Evolutionary conservation across 1,140 invertebrate genomes (phyloP).

Genomic region (Drosophila mayri): DNA sequence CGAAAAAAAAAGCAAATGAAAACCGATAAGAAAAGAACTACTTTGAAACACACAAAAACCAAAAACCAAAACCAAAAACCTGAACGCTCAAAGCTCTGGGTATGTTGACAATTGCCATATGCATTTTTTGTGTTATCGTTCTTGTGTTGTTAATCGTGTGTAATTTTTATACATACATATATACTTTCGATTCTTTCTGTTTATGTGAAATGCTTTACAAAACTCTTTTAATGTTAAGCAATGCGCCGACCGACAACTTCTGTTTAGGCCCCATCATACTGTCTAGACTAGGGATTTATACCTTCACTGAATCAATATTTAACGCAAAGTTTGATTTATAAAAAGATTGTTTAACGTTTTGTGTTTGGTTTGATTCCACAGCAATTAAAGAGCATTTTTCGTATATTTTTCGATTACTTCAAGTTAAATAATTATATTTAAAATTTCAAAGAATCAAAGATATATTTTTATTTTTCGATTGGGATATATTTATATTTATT

Average conservation of each 20-base stretch:
- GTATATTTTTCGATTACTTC: too few relatives aligned
- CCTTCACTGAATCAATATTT: background rate
- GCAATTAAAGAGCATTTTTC: too few relatives aligned
- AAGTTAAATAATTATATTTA: too few relatives aligned
- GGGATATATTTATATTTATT: too few relatives aligned
- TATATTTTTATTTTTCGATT: too few relatives aligned
- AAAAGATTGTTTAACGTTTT: background rate
- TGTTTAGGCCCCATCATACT: constrained; percentile 32
- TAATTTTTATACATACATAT: constrained; percentile 38
- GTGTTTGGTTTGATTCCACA: too few relatives aligned
- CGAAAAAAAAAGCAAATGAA: constrained; percentile 44
- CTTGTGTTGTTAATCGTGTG: constrained; percentile 52
- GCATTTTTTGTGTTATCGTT: constrained; percentile 48
- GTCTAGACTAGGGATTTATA: constrained; percentile 21
- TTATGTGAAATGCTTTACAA: constrained; percentile 54
- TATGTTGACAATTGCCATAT: constrained; percentile 60
- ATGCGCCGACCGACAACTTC: constrained; percentile 31
- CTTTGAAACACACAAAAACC: constrained; percentile 33
- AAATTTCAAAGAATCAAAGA: too few relatives aligned
- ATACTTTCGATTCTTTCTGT: constrained; percentile 49
- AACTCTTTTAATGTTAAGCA: constrained; percentile 52
- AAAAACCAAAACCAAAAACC: constrained; percentile 29
- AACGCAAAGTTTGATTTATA: background rate
- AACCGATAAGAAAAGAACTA: constrained; percentile 30
- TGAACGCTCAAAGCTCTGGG: constrained; percentile 50